Percentiles rank a stretch among this genome's conserved stretches.
phyloP scores from a whole-genome alignment of 2,113 vertebrate genomes.

The Patagioenas fasciata region DNA sequence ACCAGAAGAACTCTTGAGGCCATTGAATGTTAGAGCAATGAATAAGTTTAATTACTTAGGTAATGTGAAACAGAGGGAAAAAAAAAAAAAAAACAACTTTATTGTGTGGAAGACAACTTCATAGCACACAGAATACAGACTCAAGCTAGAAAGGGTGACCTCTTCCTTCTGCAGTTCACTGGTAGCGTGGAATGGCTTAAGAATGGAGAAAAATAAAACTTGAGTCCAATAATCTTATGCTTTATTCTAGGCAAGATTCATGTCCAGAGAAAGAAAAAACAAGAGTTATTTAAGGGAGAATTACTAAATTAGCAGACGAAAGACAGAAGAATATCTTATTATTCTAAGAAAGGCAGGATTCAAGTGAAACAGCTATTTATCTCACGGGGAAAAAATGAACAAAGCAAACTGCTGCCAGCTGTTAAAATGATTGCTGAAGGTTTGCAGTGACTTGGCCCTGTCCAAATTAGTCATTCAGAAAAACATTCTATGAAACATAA shows the following conservation, averaged over 20 bases:
- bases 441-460: neutral
- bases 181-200: neutral
- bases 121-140: slow-evolving; percentile 19
- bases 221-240: neutral
- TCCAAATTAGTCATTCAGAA: neutral
- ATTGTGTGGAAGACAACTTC: slow-evolving; percentile 9
- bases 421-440: neutral
- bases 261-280: neutral
- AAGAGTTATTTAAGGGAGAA: neutral
- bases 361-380: neutral
- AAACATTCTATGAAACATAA: neutral
- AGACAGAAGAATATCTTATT: neutral
- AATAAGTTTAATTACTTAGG: slow-evolving; percentile 34
- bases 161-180: neutral
- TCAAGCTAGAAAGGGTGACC: slow-evolving; percentile 11
- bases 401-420: neutral
- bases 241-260: neutral
- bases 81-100: neutral
- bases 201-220: neutral
- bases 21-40: neutral
- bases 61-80: neutral
- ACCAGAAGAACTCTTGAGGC: slow-evolving; percentile 6
- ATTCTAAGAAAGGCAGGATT: neutral
- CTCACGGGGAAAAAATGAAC: neutral
- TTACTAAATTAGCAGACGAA: neutral